A percentile compares a stretch with the other conserved stretches of the same genome.
Conservation (phyloP, 2,113 vertebrate genomes). For the Ploceus nigricollis region DNA sequence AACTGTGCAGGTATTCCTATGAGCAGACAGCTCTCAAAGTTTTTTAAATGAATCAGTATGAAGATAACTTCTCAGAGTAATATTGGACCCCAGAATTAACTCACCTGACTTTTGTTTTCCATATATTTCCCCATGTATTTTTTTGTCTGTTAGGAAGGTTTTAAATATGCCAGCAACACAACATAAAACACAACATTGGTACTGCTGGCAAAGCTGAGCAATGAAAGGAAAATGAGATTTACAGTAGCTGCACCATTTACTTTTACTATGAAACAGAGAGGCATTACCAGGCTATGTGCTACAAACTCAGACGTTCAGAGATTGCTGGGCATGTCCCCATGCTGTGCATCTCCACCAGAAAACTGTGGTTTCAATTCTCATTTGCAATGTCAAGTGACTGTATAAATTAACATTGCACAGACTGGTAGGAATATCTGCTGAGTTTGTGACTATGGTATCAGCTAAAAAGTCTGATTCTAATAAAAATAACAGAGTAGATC, state of each 20-base stretch:
- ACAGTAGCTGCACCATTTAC: background rate
- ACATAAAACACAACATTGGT: background rate
- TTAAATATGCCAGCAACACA: background rate
- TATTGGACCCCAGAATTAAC: background rate
- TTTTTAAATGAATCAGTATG: background rate
- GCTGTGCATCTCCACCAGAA: background rate
- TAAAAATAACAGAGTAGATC: background rate
- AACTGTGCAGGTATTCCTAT: background rate
- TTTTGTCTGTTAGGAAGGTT: background rate
- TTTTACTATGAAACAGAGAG: background rate
- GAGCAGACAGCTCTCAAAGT: background rate
- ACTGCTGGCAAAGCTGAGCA: background rate
- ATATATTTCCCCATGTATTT: background rate
- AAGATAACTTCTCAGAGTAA: background rate
- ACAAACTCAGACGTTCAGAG: background rate
- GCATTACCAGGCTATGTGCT: background rate
- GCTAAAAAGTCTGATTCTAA: background rate
- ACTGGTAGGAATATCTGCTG: background rate
- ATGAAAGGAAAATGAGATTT: background rate
- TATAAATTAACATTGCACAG: background rate
- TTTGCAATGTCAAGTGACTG: background rate
- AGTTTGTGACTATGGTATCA: background rate
- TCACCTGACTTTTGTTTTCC: background rate
- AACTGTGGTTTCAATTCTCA: background rate
- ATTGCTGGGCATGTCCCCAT: background rate